These are phyloP conservation scores for Fulmarus glacialis DNA, from an alignment of 2,113 vertebrate genomes.

Conservation along the genomic window DNA sequence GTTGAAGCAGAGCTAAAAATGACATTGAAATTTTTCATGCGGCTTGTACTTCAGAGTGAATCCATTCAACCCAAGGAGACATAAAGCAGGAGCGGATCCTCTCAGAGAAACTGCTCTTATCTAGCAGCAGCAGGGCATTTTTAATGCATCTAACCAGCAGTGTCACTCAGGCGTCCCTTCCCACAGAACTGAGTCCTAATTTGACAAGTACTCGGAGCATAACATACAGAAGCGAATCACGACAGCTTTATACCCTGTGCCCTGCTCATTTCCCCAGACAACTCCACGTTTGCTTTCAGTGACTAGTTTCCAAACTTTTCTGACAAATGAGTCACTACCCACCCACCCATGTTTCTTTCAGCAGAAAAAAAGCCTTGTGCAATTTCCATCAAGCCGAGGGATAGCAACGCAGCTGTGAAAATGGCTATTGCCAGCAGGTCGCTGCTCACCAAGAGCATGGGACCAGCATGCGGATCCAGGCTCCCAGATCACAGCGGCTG, in stretches of 20 bases:
- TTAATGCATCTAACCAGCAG: neutral
- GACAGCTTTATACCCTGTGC: neutral
- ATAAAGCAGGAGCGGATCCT: neutral
- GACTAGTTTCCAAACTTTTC: conserved; percentile 2
- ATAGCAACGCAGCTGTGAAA: neutral
- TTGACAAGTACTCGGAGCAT: neutral
- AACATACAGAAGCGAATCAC: neutral
- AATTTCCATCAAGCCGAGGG: neutral
- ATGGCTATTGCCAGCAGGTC: neutral
- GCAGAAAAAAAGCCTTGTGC: neutral
- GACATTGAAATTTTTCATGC: neutral
- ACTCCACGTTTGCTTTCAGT: neutral
- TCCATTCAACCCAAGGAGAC: neutral
- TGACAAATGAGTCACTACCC: conserved; percentile 14
- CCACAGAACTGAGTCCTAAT: neutral
- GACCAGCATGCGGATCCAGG: fast-evolving
- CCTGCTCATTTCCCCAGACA: neutral
- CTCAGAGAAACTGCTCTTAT: neutral
- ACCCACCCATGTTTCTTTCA: neutral
- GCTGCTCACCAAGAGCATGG: neutral
- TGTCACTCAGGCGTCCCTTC: neutral
- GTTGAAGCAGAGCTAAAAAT: conserved; percentile 13
- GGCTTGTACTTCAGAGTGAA: neutral
- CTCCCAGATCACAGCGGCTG: neutral
- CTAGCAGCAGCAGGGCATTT: neutral